Evolutionary conservation across 2,797 vertebrate genomes (phyloP).

Genomic region (Garrulus glandarius): DNA sequence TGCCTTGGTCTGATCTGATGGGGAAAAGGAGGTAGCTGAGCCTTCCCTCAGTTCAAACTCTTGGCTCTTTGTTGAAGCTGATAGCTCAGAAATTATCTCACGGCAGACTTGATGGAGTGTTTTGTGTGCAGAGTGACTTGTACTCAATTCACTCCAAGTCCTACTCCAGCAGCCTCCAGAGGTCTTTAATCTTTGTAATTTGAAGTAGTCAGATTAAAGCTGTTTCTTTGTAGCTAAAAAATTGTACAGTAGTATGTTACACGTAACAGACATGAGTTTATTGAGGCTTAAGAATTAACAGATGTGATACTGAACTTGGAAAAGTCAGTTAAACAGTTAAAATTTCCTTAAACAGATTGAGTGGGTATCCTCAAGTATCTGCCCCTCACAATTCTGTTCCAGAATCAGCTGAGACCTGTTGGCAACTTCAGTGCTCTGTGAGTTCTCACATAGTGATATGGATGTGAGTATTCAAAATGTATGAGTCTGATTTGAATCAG

Average conservation of each 20-base stretch:
- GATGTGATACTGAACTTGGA: neutral
- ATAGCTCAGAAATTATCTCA: neutral
- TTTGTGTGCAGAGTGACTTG: neutral
- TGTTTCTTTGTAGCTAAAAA: neutral
- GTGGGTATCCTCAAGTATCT: neutral
- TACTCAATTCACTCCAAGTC: neutral
- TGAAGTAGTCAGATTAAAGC: neutral
- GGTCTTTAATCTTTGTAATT: neutral
- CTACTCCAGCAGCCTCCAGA: neutral
- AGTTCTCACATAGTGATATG: neutral
- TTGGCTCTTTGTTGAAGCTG: neutral
- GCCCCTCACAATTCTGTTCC: neutral
- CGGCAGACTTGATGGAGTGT: neutral
- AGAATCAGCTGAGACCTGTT: neutral
- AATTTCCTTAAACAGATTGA: neutral
- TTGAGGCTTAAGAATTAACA: neutral
- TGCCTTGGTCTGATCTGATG: neutral
- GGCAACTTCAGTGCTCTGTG: neutral
- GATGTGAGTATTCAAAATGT: neutral
- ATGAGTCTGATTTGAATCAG: neutral
- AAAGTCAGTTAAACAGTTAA: neutral
- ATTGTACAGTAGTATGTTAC: neutral
- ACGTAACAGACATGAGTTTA: neutral
- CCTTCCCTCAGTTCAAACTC: neutral
- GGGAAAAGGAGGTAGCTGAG: neutral